Conservation (phyloP, 2,888 invertebrate genomes). For the Noctuana brunneofusca region DNA sequence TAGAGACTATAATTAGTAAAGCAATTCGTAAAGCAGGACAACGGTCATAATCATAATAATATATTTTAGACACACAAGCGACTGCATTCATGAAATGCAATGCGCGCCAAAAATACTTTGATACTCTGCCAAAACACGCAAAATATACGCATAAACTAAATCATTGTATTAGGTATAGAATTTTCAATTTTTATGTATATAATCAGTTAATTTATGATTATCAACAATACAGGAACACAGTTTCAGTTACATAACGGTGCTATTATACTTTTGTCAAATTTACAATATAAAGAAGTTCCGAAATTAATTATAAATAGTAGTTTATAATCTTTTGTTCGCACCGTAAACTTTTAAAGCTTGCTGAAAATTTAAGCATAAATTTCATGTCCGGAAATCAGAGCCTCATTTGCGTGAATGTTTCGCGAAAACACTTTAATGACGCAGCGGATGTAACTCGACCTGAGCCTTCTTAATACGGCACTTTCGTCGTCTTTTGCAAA, state of each 20-base stretch:
- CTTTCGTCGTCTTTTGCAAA: slow-evolving; percentile 38
- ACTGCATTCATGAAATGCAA: slow-evolving; percentile 71
- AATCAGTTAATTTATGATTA: too few species aligned
- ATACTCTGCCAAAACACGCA: slow-evolving; percentile 73
- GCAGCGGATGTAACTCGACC: slow-evolving; percentile 54
- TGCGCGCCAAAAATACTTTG: slow-evolving; percentile 79
- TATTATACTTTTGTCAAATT: too few species aligned
- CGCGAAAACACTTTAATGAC: slow-evolving; percentile 56
- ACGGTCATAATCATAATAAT: slow-evolving; percentile 52
- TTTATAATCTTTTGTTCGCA: too few species aligned
- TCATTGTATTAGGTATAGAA: background rate
- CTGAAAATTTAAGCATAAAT: slow-evolving; percentile 1
- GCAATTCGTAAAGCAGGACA: slow-evolving; percentile 31
- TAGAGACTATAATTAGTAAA: slow-evolving; percentile 20
- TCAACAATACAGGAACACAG: too few species aligned
- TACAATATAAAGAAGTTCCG: too few species aligned
- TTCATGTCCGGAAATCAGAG: slow-evolving; percentile 4
- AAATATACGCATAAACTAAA: slow-evolving; percentile 59
- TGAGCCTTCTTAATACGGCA: slow-evolving; percentile 41
- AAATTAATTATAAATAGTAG: too few species aligned
- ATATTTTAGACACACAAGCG: slow-evolving; percentile 58
- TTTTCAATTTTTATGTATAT: background rate
- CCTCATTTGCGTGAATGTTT: slow-evolving; percentile 19
- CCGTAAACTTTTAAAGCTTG: background rate
- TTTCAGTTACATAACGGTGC: too few species aligned